Conservation (phyloP, 2,113 vertebrate genomes). For the Amazona guildingii region DNA sequence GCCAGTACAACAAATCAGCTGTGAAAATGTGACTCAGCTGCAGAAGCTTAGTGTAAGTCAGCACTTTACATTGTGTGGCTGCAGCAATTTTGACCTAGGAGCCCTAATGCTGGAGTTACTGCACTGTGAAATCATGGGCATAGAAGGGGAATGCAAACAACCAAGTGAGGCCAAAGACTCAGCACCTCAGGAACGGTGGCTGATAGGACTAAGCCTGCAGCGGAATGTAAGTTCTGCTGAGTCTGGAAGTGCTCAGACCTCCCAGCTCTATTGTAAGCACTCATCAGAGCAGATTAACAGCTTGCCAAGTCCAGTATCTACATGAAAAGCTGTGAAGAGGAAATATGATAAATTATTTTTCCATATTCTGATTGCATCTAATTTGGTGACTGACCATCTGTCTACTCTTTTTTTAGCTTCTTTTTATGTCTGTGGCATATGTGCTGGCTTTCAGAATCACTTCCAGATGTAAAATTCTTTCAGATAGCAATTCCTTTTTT, state of each 20-base stretch:
- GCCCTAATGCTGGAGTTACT: not conserved
- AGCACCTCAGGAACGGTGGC: not conserved
- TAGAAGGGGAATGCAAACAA: not conserved
- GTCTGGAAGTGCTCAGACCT: not conserved
- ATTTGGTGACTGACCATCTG: constrained; percentile 39
- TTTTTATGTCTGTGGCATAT: not conserved
- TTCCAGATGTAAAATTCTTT: constrained; percentile 20
- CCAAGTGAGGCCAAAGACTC: not conserved
- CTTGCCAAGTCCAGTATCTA: not conserved
- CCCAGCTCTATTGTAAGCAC: not conserved
- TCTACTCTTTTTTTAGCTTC: not conserved
- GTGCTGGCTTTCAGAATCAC: constrained; percentile 5
- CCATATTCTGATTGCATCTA: not conserved
- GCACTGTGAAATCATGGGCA: not conserved
- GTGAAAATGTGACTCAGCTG: not conserved
- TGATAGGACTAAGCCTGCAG: not conserved
- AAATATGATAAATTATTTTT: not conserved
- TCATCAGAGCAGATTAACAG: not conserved
- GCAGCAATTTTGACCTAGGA: not conserved
- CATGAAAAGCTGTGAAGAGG: not conserved
- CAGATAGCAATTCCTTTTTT: not conserved
- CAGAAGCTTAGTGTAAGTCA: not conserved
- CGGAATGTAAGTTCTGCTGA: not conserved
- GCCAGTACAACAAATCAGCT: not conserved
- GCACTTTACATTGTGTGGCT: not conserved